phyloP scores from a whole-genome alignment of 2,797 vertebrate genomes.

The Lindbergichthys nudifrons region DNA sequence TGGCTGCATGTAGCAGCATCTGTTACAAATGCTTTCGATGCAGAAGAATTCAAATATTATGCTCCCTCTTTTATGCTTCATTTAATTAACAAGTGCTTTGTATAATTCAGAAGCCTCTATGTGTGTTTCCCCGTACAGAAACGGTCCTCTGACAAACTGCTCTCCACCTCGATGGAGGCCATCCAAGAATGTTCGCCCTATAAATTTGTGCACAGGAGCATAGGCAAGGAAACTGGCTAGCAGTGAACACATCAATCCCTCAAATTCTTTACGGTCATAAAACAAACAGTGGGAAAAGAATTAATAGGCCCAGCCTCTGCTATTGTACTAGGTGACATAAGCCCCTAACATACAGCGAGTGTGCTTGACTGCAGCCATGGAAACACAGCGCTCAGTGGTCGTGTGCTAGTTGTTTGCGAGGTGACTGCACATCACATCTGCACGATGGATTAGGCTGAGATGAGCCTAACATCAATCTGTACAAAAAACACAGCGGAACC shows the following conservation, averaged over 20 bases:
- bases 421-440: constrained; percentile 56
- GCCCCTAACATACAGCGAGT: constrained; percentile 31
- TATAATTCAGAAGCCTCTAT: constrained; percentile 56
- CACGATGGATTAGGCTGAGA: constrained; percentile 62
- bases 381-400: constrained; percentile 51
- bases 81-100: constrained; percentile 68
- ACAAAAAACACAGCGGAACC: constrained; percentile 53
- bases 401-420: constrained; percentile 43
- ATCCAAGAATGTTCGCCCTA: constrained; percentile 52
- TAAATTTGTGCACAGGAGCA: constrained; percentile 56
- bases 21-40: constrained; percentile 63
- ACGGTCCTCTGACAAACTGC: constrained; percentile 56
- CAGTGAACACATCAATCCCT: constrained; percentile 58
- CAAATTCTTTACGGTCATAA: constrained; percentile 58
- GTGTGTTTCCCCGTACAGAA: constrained; percentile 64
- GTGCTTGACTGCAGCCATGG: constrained; percentile 46
- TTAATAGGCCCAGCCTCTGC: constrained; percentile 52
- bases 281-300: constrained; percentile 64
- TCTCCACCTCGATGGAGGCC: constrained; percentile 47
- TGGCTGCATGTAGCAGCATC: constrained; percentile 67
- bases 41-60: constrained; percentile 67
- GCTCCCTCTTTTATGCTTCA: constrained; percentile 57
- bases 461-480: constrained; percentile 65
- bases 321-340: constrained; percentile 47
- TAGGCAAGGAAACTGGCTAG: constrained; percentile 43